phyloP scores from a whole-genome alignment of 2,888 invertebrate genomes.

The Merodon equestris region DNA sequence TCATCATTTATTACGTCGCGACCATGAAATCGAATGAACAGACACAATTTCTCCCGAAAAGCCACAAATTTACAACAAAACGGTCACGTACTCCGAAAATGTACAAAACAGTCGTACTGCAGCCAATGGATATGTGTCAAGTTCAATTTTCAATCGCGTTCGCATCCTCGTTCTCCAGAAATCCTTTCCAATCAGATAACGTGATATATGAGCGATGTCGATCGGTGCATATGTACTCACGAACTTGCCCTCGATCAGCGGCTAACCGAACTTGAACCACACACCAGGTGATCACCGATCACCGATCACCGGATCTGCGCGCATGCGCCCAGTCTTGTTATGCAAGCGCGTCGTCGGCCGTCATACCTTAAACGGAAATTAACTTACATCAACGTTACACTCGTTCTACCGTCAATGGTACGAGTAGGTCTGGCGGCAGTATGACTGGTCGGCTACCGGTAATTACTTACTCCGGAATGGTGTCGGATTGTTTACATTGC shows the following conservation, averaged over 20 bases:
- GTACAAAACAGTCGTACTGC: neutral
- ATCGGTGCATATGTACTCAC: too few species aligned
- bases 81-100: conserved; percentile 37
- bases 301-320: conserved; percentile 1
- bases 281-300: conserved; percentile 1
- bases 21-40: conserved; percentile 37
- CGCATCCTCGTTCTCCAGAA: conserved; percentile 17
- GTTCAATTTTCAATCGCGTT: conserved; percentile 36
- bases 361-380: conserved; percentile 44
- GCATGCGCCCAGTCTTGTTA: conserved; percentile 29
- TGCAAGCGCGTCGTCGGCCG: conserved; percentile 13
- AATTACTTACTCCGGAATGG: conserved; percentile 15
- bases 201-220: neutral
- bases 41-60: conserved; percentile 10
- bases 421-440: too few species aligned
- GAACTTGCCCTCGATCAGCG: conserved; percentile 26
- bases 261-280: conserved; percentile 30
- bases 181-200: conserved; percentile 41
- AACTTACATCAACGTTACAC: conserved; percentile 7
- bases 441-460: conserved; percentile 5
- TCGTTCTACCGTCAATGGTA: conserved; percentile 9
- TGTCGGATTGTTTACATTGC: conserved; percentile 28
- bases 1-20: conserved; percentile 4
- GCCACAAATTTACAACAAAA: neutral
- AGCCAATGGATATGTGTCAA: conserved; percentile 46